Evolutionary conservation across 1,140 invertebrate genomes (phyloP).

Genomic region (Hestina assimilis): DNA sequence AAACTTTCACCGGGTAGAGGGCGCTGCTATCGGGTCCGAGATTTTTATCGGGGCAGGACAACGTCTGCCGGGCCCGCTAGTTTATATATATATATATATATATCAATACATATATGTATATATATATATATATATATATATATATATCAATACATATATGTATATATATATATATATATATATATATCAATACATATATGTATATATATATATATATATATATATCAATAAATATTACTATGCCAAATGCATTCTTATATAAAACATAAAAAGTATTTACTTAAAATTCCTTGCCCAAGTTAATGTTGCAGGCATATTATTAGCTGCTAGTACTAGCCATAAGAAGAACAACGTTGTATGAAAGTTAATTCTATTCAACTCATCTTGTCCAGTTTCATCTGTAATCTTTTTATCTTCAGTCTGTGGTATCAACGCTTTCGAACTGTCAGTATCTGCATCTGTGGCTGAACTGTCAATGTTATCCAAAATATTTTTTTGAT

Average conservation of each 20-base stretch:
- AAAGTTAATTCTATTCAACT: slow-evolving; percentile 77
- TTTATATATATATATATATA: no score
- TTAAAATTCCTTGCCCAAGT: slow-evolving; percentile 82
- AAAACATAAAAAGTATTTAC: slow-evolving; percentile 60
- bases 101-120: no score
- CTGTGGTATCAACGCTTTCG: slow-evolving; percentile 11
- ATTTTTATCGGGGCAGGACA: no score
- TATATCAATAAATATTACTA: slow-evolving; percentile 4
- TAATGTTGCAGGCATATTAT: slow-evolving; percentile 79
- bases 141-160: no score
- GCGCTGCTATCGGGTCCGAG: no score
- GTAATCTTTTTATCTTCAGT: slow-evolving; percentile 13
- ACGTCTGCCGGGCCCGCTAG: no score
- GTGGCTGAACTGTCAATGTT: not conserved
- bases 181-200: no score
- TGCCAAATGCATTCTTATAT: not conserved
- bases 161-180: no score
- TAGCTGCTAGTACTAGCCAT: slow-evolving; percentile 74
- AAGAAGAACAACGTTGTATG: slow-evolving; percentile 81
- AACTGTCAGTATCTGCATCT: slow-evolving; percentile 17
- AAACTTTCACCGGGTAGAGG: no score
- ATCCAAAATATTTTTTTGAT: not conserved
- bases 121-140: no score
- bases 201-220: no score
- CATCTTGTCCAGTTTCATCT: slow-evolving; percentile 42